phyloP scores from a whole-genome alignment of 2,113 vertebrate genomes.

The Phycodurus eques region DNA sequence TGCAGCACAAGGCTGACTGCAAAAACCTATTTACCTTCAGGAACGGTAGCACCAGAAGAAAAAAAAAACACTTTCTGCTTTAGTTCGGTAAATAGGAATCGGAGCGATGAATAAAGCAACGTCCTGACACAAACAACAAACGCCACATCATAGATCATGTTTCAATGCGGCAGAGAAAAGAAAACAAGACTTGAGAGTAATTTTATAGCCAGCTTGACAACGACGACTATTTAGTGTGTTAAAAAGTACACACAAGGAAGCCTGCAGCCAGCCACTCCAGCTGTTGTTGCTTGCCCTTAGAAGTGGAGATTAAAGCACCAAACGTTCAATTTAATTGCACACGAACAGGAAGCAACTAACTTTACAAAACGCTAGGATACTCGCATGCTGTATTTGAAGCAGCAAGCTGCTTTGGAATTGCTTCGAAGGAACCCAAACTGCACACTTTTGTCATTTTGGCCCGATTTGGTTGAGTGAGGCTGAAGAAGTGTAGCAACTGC shows the following conservation, averaged over 20 bases:
- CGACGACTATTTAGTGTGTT: slow-evolving; percentile 21
- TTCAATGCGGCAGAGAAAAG: not conserved
- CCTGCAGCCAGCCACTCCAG: slow-evolving; percentile 44
- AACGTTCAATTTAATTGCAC: slow-evolving; percentile 67
- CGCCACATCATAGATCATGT: slow-evolving; percentile 1
- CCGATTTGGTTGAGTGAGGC: slow-evolving; percentile 26
- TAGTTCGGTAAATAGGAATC: slow-evolving; percentile 30
- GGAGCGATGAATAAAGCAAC: slow-evolving; percentile 28
- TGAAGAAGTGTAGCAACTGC: slow-evolving; percentile 26
- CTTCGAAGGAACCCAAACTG: slow-evolving; percentile 3
- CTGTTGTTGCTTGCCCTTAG: slow-evolving; percentile 27
- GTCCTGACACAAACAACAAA: slow-evolving; percentile 5
- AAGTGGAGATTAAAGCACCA: slow-evolving; percentile 56
- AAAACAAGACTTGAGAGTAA: slow-evolving; percentile 14
- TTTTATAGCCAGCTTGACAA: slow-evolving; percentile 31
- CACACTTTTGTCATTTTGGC: slow-evolving; percentile 18
- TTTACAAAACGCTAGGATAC: slow-evolving; percentile 22
- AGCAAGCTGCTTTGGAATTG: slow-evolving; percentile 3
- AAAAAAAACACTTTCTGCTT: slow-evolving; percentile 17
- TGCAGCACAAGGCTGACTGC: slow-evolving; percentile 20
- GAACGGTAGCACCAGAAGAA: slow-evolving; percentile 25
- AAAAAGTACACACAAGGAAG: slow-evolving; percentile 45
- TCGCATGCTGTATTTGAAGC: slow-evolving; percentile 32
- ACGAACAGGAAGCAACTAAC: slow-evolving; percentile 36
- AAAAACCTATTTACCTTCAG: slow-evolving; percentile 29